Base-by-base conservation (phyloP, 1,140 invertebrate species). In the Theocolax elegans region DNA sequence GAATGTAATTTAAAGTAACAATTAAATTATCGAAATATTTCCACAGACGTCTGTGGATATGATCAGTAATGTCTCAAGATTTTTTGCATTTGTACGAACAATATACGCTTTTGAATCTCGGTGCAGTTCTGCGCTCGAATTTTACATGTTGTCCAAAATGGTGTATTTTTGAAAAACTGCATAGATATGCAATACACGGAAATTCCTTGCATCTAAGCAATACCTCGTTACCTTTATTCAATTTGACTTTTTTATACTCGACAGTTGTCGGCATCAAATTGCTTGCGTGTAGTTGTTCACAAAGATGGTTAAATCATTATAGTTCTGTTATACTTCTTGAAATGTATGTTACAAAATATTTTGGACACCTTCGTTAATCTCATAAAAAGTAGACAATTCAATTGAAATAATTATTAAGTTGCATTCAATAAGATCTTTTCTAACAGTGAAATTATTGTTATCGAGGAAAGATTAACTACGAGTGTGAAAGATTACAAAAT, bases 81-180 rank as follows among this genome's bases (percentile, higher is more conserved):
- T 42, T 48, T 10, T 62, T 62, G 23, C 59, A 62, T 42, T 48
- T 44, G 21, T 13, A 40, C 9, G 9, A 6, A 23, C 88, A 89
- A 72, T 86, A 81, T 2, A 85, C 86, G 73, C 89, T 90, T 63
- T 87, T 85, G 75, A 89, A 88, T 58, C 87, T 79, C 12, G 89
- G 88, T 73, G 87, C 84, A 56, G 88, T 84, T 1, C 89, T 89
- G 71, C 89, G 89, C 63, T 89, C 88, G 76, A 81, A 88, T 62
- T 85, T 86, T 68, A 88, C 54, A 74, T 90, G 89, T 4, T 89
- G 83, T 9, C 86, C 86, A 72, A 90, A 25, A 2, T 42, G 25
- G 2, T 48, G n/a, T 19, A 46, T 46, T 9, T 27, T 17, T 3
- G 21, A n/a, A 13, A 62, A 62, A 7, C 40, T 46, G 4, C 44